These are phyloP conservation scores for Plecturocebus donacophilus DNA, from an alignment of 2,113 vertebrate species.

Conservation along the genomic window DNA sequence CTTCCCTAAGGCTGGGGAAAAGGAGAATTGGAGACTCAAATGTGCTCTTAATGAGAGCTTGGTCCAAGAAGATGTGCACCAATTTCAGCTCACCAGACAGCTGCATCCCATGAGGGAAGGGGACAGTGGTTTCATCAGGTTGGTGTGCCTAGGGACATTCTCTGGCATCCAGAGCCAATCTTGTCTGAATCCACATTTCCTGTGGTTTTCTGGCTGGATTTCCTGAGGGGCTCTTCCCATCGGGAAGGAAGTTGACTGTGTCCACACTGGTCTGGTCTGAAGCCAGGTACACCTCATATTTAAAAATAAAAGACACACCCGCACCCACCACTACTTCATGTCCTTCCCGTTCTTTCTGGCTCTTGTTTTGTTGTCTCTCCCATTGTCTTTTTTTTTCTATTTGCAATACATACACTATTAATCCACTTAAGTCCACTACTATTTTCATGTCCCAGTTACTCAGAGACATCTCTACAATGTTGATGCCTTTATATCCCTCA, in stretches of 20 bases:
- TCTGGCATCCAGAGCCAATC: not conserved
- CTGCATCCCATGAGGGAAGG: not conserved
- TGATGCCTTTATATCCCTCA: not conserved
- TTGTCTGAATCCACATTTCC: conserved; percentile 59
- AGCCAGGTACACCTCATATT: conserved; percentile 76
- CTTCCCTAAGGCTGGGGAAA: not conserved
- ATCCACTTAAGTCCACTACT: not conserved
- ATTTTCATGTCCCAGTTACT: not conserved
- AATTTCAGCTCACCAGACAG: not conserved
- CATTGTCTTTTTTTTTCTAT: not conserved
- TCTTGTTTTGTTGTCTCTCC: not conserved
- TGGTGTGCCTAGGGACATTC: not conserved
- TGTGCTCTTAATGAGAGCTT: not conserved
- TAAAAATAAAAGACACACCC: conserved; percentile 75
- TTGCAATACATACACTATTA: not conserved
- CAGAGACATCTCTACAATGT: not conserved
- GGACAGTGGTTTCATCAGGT: not conserved
- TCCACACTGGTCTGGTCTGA: conserved; percentile 60
- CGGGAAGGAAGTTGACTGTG: conserved; percentile 76
- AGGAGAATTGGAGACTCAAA: not conserved
- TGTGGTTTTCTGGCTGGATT: conserved; percentile 60
- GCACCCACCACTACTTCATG: conserved; percentile 42
- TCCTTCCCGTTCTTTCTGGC: conserved; percentile 44
- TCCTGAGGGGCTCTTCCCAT: conserved; percentile 73
- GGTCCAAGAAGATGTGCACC: not conserved